These are phyloP conservation scores for Xiphias gladius DNA, from an alignment of 2,113 vertebrate genomes.

Conservation along the genomic window DNA sequence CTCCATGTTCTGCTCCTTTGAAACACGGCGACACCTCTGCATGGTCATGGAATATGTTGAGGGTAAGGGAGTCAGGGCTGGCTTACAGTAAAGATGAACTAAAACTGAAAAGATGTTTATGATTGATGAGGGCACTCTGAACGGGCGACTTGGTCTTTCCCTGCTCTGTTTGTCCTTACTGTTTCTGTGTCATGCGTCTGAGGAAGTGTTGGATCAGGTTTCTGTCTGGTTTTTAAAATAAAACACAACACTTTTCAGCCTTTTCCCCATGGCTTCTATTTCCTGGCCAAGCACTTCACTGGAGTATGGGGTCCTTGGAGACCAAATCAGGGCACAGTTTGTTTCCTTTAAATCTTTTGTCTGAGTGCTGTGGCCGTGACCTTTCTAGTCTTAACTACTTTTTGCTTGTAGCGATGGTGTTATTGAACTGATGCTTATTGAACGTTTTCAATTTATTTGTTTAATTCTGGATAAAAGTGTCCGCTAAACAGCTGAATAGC, in stretches of 20 bases:
- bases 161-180: neutral
- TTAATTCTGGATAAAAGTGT: neutral
- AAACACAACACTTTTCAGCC: neutral
- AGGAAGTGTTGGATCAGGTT: conserved; percentile 4
- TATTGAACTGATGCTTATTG: neutral
- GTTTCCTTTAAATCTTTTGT: neutral
- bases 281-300: neutral
- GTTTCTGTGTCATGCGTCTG: neutral
- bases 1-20: conserved; percentile 96
- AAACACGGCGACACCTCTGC: conserved; percentile 93
- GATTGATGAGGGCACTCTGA: neutral
- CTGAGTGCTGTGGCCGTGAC: neutral
- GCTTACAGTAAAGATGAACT: neutral
- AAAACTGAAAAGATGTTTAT: neutral
- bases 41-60: conserved; percentile 98
- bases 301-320: no score
- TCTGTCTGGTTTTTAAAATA: neutral
- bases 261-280: neutral
- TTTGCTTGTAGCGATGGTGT: neutral
- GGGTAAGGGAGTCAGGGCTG: conserved; percentile 80
- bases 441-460: neutral
- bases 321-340: neutral
- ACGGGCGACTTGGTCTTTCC: neutral
- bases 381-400: neutral
- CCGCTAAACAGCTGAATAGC: neutral